Percentiles rank a stretch among this genome's conserved stretches.
These are phyloP conservation scores for Rhynchophorus ferrugineus DNA, from an alignment of 1,140 invertebrate species.

Conservation along the genomic window DNA sequence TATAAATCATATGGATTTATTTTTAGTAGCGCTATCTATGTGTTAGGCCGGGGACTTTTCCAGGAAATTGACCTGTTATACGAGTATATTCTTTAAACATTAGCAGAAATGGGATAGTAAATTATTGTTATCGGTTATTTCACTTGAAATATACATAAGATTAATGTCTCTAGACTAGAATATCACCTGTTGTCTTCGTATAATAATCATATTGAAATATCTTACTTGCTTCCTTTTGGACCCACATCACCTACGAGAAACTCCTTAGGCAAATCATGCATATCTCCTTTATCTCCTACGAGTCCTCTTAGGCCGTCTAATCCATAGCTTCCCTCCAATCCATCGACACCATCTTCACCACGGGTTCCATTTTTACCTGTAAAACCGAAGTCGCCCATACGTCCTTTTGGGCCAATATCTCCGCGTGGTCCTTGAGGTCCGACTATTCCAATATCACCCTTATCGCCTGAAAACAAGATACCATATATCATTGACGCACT, in stretches of 20 bases:
- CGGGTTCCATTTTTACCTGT: constrained; percentile 34
- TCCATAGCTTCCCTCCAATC: constrained; percentile 45
- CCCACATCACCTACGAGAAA: constrained; percentile 44
- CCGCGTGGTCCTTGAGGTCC: constrained; percentile 52
- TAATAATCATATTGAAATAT: no score
- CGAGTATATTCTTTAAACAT: no score
- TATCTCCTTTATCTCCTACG: constrained; percentile 49
- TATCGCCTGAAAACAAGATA: constrained; percentile 2
- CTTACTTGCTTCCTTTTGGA: constrained; percentile 31
- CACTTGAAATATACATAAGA: no score
- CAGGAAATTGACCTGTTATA: no score
- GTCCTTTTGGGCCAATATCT: constrained; percentile 45
- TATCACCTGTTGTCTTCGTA: no score
- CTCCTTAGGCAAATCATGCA: constrained; percentile 42
- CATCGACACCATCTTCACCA: constrained; percentile 40
- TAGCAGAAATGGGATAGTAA: no score
- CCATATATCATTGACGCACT: background rate
- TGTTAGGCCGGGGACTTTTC: no score
- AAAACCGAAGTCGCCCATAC: constrained; percentile 46
- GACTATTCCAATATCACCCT: constrained; percentile 45
- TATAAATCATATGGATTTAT: no score
- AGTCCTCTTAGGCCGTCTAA: constrained; percentile 47
- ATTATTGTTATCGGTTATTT: no score
- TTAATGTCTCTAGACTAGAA: no score
- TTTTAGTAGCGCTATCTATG: no score